Evolutionary conservation across 1,140 invertebrate genomes (phyloP), one percentile per base, ranked within the genome.

Genomic region (Drosophila paulistorum): DNA sequence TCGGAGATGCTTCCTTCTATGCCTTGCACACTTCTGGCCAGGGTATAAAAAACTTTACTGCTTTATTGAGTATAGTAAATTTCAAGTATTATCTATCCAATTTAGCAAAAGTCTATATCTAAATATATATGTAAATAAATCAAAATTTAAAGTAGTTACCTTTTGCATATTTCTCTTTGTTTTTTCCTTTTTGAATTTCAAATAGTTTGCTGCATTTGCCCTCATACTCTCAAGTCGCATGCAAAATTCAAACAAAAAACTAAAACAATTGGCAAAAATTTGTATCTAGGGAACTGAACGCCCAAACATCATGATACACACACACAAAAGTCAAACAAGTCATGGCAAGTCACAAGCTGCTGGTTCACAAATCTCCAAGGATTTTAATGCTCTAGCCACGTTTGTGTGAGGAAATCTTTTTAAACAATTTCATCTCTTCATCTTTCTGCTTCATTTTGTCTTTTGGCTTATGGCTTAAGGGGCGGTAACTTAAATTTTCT

Each of bases 371-470:
- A 81, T 73, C 81, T 70, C 65, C 35, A 64, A 65, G 74, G 77
- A 84, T 71, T 85, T 75, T 62, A 17, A 58, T 42, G 45, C 45
- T 48, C 14, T 48, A 54, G 73, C 59, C 78, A 30, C 79, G 74
- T 68, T 71, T 79, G 71, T 79, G 54, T 68, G 64, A 51, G 67
- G 65, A 87, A 79, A 79, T 86, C 72, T 86, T 86, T 77, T 86
- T 87, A 79, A 86, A 82, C 76, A 86, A 77, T 86, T 86, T 86
- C 59, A 17, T 51, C 63, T 55, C 67, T 68, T 51, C 45, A 51
- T 51, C 45, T 51, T 51, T 51, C 45, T 73, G 78, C 68, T 77
- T 83, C 76, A 82, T 82, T 81, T 79, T 68, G 45, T 70, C 6
- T 7, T 30, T 59, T 51, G 45, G 60, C 45, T 51, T 57, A 33